Percentiles rank a stretch among this genome's conserved stretches.
phyloP scores from a whole-genome alignment of 2,797 vertebrate species.

The Microchirus variegatus region DNA sequence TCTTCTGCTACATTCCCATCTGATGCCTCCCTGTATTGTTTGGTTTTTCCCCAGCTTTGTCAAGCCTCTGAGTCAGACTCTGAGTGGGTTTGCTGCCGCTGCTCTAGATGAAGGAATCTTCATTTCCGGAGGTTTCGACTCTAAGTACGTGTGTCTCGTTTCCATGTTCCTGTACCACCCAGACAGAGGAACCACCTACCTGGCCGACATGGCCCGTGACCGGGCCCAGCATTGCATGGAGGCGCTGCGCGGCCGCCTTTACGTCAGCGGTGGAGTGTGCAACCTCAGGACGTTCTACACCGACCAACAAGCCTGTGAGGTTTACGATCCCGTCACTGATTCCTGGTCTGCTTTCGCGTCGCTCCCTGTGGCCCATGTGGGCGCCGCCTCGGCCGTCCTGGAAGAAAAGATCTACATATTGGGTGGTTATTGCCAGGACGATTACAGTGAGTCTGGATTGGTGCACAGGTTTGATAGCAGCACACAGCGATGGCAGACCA shows the following conservation, averaged over 20 bases:
- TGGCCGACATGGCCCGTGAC: conserved; percentile 76
- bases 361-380: conserved; percentile 75
- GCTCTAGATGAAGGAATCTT: conserved; percentile 67
- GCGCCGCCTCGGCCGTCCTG: conserved; percentile 76
- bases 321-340: conserved; percentile 63
- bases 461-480: conserved; percentile 77
- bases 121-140: conserved; percentile 82
- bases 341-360: conserved; percentile 64
- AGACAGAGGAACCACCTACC: conserved; percentile 66
- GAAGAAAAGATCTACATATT: conserved; percentile 80
- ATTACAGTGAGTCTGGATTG: conserved; percentile 76
- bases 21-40: background rate
- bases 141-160: conserved; percentile 74
- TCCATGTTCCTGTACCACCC: conserved; percentile 79
- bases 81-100: conserved; percentile 74
- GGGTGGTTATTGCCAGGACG: conserved; percentile 82
- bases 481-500: conserved; percentile 72
- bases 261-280: conserved; percentile 75
- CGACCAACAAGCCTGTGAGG: conserved; percentile 77
- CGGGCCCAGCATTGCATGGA: conserved; percentile 84
- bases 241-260: conserved; percentile 65
- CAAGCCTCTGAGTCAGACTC: conserved; percentile 68
- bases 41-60: conserved; percentile 59
- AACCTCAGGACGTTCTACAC: conserved; percentile 78
- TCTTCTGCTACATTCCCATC: too few species aligned